Evolutionary conservation across 2,113 vertebrate genomes (phyloP).

Genomic region (Todiramphus saurophagus): DNA sequence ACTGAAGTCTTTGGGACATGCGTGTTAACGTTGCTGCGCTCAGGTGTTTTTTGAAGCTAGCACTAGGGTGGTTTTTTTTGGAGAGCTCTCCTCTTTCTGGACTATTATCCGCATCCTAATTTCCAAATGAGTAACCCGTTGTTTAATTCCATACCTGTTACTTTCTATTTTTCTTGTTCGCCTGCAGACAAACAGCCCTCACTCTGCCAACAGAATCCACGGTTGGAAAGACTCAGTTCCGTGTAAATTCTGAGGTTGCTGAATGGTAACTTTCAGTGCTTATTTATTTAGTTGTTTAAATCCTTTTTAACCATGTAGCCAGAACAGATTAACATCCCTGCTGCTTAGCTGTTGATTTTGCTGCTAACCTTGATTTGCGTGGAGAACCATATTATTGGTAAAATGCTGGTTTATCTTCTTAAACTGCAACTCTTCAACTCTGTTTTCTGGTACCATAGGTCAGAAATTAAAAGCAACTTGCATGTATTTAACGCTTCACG

Average conservation of each 20-base stretch:
- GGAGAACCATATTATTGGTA: background rate
- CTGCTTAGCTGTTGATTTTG: background rate
- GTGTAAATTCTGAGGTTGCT: background rate
- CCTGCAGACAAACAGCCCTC: background rate
- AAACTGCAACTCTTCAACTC: background rate
- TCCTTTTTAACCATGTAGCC: background rate
- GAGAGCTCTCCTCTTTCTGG: background rate
- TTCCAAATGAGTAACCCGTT: background rate
- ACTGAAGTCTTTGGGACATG: background rate
- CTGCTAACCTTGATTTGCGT: background rate
- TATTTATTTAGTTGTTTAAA: background rate
- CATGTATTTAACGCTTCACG: background rate
- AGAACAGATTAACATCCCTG: background rate
- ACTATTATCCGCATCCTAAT: background rate
- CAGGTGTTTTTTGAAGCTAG: background rate
- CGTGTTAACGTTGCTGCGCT: rapidly evolving
- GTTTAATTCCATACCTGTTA: background rate
- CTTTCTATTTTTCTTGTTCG: background rate
- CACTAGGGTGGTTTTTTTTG: background rate
- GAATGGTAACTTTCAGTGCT: background rate
- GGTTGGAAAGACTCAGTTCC: background rate
- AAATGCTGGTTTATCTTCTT: background rate
- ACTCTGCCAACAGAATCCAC: background rate
- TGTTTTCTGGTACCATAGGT: background rate
- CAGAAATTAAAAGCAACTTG: background rate